Base-by-base conservation (phyloP, 2,113 vertebrate genomes). In the Vireo altiloquus region DNA sequence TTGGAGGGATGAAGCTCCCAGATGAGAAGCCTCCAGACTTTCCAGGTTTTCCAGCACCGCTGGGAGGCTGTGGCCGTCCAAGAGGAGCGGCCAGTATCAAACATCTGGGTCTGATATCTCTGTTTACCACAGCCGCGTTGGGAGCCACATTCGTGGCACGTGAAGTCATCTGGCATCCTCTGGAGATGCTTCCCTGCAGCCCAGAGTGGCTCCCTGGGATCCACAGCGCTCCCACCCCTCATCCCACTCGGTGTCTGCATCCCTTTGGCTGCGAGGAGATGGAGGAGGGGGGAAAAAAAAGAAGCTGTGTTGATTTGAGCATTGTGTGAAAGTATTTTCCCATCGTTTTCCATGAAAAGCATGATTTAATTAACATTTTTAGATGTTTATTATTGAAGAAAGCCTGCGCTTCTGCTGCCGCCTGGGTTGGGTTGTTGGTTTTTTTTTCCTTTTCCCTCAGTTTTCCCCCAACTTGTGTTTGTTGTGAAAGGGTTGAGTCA, bases 351-450 rank as follows among this genome's bases (percentile, higher is more conserved):
- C 10, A 10, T 35, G 39, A 76, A 81, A 95, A 92, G 77, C 93
- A 59, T 86, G 96, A 95, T 90, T 96, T 95, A 90, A 92, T 94
- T 92, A 90, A 83, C 88, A 68, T 90, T 93, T 92, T 88, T 81
- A 70, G 77, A 71, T 94, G 86, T 96, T 77, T 42, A 87, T 96
- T 92, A 86, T 93, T 95, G 82, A 44, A 82, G 94, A 92, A 75
- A 96, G 46, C 31, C 71, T 40, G 20, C 59, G 65, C 75, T 50
- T 28, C 79, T 7, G 49, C 85, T 4, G 30, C 66, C 8, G 44
- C 40, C 53, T 35, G 69, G 19, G 50, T 54, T n/a, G 49, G 39
- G 24, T 42, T 42, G 6, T 42, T 42, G 9, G 1, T 22, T 20
- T 69, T 35, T 60, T 19, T 42, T 44, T 40, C 56, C 40, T 6